A percentile compares a stretch with the other conserved stretches of the same genome.
Evolutionary conservation across 2,113 vertebrate species (phyloP).

Genomic region (Physeter macrocephalus): DNA sequence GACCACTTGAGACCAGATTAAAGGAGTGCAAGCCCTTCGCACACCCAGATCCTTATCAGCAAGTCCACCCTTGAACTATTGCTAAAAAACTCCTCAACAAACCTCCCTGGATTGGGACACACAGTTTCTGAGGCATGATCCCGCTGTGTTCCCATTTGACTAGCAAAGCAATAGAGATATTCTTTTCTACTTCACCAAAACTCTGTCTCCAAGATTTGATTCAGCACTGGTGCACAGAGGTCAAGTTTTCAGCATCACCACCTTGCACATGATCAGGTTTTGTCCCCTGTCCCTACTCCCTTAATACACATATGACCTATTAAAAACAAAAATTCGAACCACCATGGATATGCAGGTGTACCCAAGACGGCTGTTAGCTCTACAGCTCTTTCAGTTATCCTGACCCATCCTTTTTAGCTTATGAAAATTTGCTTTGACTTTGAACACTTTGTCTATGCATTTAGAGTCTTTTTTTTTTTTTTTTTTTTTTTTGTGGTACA

Average conservation of each 20-base stretch:
- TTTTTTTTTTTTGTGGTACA: too few species aligned
- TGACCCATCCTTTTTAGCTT: background rate
- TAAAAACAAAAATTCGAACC: background rate
- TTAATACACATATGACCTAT: too few species aligned
- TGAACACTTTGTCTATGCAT: background rate
- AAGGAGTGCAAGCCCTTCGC: fast-evolving
- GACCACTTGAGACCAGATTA: background rate
- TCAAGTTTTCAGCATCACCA: fast-evolving
- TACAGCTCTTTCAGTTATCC: fast-evolving
- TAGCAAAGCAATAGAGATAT: background rate
- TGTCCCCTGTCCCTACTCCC: too few species aligned
- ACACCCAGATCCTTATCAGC: background rate
- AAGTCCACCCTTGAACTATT: background rate
- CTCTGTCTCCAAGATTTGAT: background rate
- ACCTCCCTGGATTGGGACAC: fast-evolving
- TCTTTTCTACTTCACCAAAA: background rate
- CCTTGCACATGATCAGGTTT: fast-evolving
- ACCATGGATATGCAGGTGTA: background rate
- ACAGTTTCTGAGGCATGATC: background rate
- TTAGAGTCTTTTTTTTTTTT: background rate
- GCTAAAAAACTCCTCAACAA: background rate
- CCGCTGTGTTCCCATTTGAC: background rate
- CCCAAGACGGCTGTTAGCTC: background rate
- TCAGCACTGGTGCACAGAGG: background rate
- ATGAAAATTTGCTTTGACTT: background rate